phyloP scores from a whole-genome alignment of 35 echinoderm and acorn worm species.

The Nesometra sesokonis region DNA sequence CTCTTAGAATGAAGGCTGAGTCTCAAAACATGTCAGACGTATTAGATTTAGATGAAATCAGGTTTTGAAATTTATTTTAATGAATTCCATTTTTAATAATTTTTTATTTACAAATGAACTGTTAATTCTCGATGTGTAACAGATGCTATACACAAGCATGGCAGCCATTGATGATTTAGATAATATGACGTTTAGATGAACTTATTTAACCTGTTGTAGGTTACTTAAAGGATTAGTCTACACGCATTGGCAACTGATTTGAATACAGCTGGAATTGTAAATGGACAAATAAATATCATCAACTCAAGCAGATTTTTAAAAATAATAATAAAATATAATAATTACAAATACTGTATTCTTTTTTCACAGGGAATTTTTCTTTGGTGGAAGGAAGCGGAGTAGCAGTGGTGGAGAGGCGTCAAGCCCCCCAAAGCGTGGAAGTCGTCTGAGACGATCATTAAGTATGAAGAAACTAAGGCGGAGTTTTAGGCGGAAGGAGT shows the following conservation, averaged over 20 bases:
- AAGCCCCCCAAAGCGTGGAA: constrained; percentile 39
- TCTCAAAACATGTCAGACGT: not conserved
- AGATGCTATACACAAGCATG: no score
- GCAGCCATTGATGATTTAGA: no score
- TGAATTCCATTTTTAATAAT: not conserved
- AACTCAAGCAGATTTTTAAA: no score
- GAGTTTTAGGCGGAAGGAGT: constrained; percentile 75
- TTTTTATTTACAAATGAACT: not conserved
- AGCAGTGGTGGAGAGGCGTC: not conserved
- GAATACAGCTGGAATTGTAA: no score
- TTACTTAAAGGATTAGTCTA: no score
- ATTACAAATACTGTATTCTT: not conserved
- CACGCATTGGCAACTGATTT: no score
- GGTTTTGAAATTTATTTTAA: not conserved
- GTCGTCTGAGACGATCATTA: constrained; percentile 55
- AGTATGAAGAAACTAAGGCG: constrained; percentile 89
- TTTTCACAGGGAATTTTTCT: constrained; percentile 33
- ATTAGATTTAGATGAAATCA: not conserved
- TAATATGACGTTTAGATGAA: no score
- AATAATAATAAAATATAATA: no score
- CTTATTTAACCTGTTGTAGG: no score
- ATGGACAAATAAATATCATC: no score
- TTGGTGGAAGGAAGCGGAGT: constrained; percentile 35
- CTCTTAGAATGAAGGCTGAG: no score
- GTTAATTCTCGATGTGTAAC: no score